Evolutionary conservation across 2,113 vertebrate species (phyloP), one percentile per base, ranked within the genome.

Genomic region (Oostethus manadensis): DNA sequence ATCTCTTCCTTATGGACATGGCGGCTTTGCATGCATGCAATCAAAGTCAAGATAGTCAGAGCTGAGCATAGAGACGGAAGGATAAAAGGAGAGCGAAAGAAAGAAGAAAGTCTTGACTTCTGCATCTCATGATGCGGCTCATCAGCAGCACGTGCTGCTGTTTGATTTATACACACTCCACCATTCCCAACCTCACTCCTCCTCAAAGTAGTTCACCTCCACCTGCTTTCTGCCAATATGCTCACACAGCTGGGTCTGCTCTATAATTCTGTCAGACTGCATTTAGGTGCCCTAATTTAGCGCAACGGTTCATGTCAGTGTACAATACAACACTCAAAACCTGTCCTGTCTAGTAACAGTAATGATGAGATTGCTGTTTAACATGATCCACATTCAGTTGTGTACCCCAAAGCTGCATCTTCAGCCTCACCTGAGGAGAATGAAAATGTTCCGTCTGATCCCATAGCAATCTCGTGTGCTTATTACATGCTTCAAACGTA

Each of bases 1-100:
- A 94, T 93, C 85, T 82, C 26, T 92, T 93, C 94, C 94, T 92
- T 93, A 92, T 93, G 93, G 90, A 83, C 83, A 85, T 73, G 81
- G 51, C 67, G 74, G 74, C 71, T 80, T 89, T 90, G 73, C 72
- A 78, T 73, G 69, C 84, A 82, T 70, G 70, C 58, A 71, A 74
- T 67, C 58, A 70, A 46, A 76, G 68, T 66, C 68, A 73, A 85
- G 78, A 81, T 62, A 71, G 76, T 70, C 66, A 68, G 66, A 66
- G 65, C 23, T 29, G 60, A 51, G 62, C 63, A 62, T 26, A 29
- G 63, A 60, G 84, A 76, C 66, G 51, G 51, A 62, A 62, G 64
- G 72, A 80, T 71, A 62, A 77, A 79, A 73, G 75, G 55, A 67
- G 62, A n/a, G 40, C 45, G 58, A 9, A 23, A 15, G 40, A 51